Evolutionary conservation across 1,140 invertebrate species (phyloP), one percentile per base, ranked within the genome.

Genomic region (Micrasema minimum): DNA sequence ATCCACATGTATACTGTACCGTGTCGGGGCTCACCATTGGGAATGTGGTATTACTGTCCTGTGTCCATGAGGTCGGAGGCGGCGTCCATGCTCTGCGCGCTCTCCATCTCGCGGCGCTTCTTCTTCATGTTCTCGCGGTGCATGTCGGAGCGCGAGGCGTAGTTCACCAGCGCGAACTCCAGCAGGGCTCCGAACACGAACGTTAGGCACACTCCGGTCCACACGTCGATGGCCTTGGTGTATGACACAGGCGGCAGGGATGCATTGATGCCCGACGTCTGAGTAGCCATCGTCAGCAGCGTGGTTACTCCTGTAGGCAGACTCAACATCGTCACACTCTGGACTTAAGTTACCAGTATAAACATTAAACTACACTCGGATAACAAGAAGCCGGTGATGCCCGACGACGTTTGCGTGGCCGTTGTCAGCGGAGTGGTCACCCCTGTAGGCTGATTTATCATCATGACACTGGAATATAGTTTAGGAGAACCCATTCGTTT

Each of bases 181-280:
- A 98, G 88, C 70, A 98, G 84, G n/a, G 96, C 96, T 23, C 95
- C 95, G 81, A 98, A 98, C 14, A 98, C 96, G 83, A 98, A 98
- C 16, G 96, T 97, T 68, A 98, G 87, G 83, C 96, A 98, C 12
- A 97, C 95, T 35, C 96, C 96, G 50, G 96, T 98, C 96, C 96
- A 98, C 43, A 98, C 95, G 81, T 98, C 96, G 75, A 98, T 97
- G 69, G 96, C 95, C 83, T 98, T 98, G 41, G 96, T 98, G 83
- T 98, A 98, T 31, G 95, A 97, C 46, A 98, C 96, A 37, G 96
- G 96, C 67, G 96, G 96, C 72, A 98, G 88, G 74, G 96, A 97
- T 62, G 96, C 95, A 86, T 98, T 98, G 81, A 98, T 98, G 78
- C 96, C 95, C 57, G 95, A 97, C 46, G 96, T 97, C 84, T 98